A percentile compares a stretch with the other conserved stretches of the same genome.
Evolutionary conservation across 2,888 invertebrate species (phyloP).

Genomic region (Neoscelio sp.): DNA sequence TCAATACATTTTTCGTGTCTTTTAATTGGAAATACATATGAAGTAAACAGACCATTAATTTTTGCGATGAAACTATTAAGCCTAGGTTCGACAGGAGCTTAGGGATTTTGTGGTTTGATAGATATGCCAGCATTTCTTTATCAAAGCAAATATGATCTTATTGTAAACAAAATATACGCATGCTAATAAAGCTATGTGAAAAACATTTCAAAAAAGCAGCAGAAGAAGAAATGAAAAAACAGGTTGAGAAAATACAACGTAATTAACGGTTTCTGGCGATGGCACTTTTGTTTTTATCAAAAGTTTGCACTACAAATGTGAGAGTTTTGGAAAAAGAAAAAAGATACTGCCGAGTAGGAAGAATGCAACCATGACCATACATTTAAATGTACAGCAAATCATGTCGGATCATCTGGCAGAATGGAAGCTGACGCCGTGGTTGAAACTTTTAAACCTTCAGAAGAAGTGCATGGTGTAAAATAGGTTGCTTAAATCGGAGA

Average conservation of each 20-base stretch:
- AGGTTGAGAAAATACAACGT: too few species aligned
- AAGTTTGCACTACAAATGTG: neutral
- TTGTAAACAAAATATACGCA: too few species aligned
- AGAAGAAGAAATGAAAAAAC: neutral
- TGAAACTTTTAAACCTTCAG: neutral
- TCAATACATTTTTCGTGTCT: constrained; percentile 28
- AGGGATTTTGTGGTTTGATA: constrained; percentile 26
- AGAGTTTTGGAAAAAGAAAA: neutral
- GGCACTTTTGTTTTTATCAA: neutral
- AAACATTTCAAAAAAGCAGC: too few species aligned
- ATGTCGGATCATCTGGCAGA: neutral
- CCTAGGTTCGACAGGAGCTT: constrained; percentile 28
- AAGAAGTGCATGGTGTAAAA: neutral
- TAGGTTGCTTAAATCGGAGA: too few species aligned
- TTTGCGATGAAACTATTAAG: constrained; percentile 45
- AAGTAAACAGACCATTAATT: constrained; percentile 48
- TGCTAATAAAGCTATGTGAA: too few species aligned
- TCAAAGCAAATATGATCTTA: constrained; percentile 11
- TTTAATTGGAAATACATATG: constrained; percentile 35
- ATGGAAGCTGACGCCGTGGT: neutral
- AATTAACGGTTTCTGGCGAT: too few species aligned
- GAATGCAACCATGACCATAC: neutral
- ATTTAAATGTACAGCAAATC: neutral
- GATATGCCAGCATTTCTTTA: constrained; percentile 23
- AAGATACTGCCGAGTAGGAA: neutral